Conservation (phyloP, 2,797 vertebrate genomes). For the Syngnathus acus region DNA sequence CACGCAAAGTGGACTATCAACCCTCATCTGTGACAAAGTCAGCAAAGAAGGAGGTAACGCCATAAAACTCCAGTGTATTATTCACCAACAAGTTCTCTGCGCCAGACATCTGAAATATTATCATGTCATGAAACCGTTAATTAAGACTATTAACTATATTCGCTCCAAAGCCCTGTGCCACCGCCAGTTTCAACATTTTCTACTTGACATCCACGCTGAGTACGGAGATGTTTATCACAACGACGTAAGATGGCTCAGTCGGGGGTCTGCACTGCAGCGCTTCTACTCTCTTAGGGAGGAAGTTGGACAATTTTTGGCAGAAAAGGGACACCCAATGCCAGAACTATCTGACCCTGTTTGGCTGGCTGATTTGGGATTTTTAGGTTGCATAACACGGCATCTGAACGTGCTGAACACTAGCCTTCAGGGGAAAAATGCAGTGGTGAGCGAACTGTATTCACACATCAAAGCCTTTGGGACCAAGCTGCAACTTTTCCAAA, state of each 20-base stretch:
- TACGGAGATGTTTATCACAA: slow-evolving; percentile 30
- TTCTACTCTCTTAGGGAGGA: slow-evolving; percentile 8
- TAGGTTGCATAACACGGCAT: slow-evolving; percentile 5
- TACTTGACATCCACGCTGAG: slow-evolving; percentile 24
- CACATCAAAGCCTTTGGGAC: slow-evolving; percentile 18
- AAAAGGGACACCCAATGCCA: slow-evolving; percentile 9
- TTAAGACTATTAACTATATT: background rate
- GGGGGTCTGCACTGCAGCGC: slow-evolving; percentile 15
- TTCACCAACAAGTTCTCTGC: slow-evolving; percentile 31
- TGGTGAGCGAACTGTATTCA: slow-evolving; percentile 8
- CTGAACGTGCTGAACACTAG: background rate
- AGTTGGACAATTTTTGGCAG: slow-evolving; percentile 6
- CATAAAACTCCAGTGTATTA: slow-evolving; percentile 17
- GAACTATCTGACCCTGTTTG: slow-evolving; percentile 7
- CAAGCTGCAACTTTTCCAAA: no score
- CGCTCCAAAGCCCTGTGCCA: slow-evolving; percentile 13
- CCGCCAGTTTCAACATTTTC: slow-evolving; percentile 35
- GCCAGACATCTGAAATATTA: slow-evolving; percentile 14
- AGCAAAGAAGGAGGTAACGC: no score
- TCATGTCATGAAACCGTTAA: slow-evolving; percentile 4
- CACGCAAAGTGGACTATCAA: no score
- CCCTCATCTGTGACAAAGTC: no score
- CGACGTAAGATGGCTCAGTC: slow-evolving; percentile 25
- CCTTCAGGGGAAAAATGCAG: slow-evolving; percentile 15
- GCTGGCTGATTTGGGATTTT: slow-evolving; percentile 17